Conservation (phyloP, 1,140 invertebrate species). For the Grapholita molesta region DNA sequence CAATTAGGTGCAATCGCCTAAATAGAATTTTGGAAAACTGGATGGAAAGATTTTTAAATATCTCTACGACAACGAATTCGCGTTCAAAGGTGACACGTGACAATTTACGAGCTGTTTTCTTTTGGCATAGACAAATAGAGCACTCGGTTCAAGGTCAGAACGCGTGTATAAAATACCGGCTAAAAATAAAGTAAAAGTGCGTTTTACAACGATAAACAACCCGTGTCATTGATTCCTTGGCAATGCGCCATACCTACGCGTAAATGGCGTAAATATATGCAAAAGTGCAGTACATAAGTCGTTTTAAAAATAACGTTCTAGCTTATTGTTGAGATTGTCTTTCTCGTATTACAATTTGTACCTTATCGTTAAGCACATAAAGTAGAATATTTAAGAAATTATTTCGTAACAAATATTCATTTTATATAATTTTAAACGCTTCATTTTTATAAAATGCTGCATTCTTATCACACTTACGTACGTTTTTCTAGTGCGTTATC, state of each 20-base stretch:
- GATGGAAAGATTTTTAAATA: no score
- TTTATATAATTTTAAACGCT: not conserved
- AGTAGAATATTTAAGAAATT: no score
- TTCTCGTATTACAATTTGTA: not conserved
- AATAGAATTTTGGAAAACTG: no score
- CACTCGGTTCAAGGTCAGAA: not conserved
- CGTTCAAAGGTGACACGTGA: no score
- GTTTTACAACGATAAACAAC: slow-evolving; percentile 7
- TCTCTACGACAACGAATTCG: no score
- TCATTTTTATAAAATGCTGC: not conserved
- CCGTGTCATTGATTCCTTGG: not conserved
- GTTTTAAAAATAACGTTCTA: not conserved
- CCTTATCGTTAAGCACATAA: not conserved
- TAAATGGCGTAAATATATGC: not conserved
- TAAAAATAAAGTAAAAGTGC: slow-evolving; percentile 10
- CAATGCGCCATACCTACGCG: not conserved
- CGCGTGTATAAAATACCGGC: not conserved
- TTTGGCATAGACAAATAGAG: not conserved
- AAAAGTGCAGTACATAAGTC: not conserved
- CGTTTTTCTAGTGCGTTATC: not conserved
- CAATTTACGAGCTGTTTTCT: no score
- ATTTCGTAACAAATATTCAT: no score
- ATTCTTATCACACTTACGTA: slow-evolving; percentile 3
- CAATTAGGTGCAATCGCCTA: no score
- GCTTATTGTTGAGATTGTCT: not conserved